phyloP scores from a whole-genome alignment of 2,113 vertebrate genomes.

The Myrmecophaga tridactyla region DNA sequence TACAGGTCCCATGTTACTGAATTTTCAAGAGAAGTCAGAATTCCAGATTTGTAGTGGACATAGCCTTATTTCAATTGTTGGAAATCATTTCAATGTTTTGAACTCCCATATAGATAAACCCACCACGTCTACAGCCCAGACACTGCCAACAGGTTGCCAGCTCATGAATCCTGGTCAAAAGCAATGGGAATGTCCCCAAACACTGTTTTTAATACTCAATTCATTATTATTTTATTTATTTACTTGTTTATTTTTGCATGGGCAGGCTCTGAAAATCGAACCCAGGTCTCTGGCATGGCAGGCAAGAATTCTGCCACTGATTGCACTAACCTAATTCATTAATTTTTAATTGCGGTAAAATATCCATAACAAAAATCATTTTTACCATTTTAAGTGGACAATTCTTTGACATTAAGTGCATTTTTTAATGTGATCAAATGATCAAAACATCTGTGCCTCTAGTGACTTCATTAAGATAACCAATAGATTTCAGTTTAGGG shows the following conservation, averaged over 20 bases:
- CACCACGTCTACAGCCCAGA: not conserved
- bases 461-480: not conserved
- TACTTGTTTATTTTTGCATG: too few species aligned
- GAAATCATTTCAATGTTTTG: not conserved
- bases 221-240: too few species aligned
- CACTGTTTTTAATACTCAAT: too few species aligned
- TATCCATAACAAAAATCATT: too few species aligned
- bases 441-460: not conserved
- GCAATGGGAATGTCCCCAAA: not conserved
- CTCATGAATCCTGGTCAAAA: not conserved
- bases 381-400: too few species aligned
- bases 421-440: not conserved
- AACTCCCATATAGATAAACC: not conserved
- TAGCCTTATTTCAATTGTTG: not conserved
- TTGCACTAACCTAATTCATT: too few species aligned
- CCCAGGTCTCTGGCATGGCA: too few species aligned
- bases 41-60: not conserved
- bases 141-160: not conserved
- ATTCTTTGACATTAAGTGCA: too few species aligned
- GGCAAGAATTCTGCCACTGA: too few species aligned
- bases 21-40: conserved; percentile 12
- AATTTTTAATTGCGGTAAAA: too few species aligned
- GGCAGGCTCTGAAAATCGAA: too few species aligned
- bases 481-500: not conserved
- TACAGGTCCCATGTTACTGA: not conserved